Percentiles rank a stretch among this genome's conserved stretches.
Conservation (phyloP, 2,888 invertebrate genomes). For the Belgica antarctica region DNA sequence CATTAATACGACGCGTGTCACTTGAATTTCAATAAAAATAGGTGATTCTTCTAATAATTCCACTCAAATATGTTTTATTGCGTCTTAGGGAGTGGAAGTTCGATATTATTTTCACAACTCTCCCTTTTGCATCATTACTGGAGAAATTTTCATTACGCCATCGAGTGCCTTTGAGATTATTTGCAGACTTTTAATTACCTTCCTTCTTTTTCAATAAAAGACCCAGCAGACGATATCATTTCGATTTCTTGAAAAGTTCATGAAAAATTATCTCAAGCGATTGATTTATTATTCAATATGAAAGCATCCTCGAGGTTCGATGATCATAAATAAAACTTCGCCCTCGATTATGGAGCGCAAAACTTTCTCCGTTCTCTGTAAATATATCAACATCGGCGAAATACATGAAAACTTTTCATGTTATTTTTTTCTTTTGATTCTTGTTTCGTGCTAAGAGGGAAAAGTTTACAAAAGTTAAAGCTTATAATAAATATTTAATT, state of each 20-base stretch:
- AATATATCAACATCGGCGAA: constrained; percentile 24
- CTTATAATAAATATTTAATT: constrained; percentile 29
- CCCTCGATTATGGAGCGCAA: constrained; percentile 4
- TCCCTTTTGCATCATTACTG: constrained; percentile 9
- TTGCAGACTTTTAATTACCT: constrained; percentile 22
- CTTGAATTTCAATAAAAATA: background rate
- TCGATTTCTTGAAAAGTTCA: background rate
- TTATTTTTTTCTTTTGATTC: constrained; percentile 3
- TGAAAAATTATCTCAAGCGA: background rate
- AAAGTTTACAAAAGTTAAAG: constrained; percentile 11
- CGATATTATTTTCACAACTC: constrained; percentile 6
- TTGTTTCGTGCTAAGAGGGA: background rate
- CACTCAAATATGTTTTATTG: constrained; percentile 20
- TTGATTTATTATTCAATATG: constrained; percentile 7
- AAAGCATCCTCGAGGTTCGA: background rate
- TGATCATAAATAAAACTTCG: constrained; percentile 3
- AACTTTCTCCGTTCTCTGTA: background rate
- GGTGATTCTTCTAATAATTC: constrained; percentile 5
- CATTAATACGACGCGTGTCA: constrained; percentile 2
- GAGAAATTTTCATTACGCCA: background rate
- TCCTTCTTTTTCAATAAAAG: background rate
- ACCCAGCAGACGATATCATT: background rate
- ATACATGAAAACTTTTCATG: constrained; percentile 26
- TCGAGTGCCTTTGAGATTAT: background rate
- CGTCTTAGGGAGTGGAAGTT: background rate